These are phyloP conservation scores for Solenopsis fugax DNA, from an alignment of 1,140 invertebrate species.

Conservation along the genomic window DNA sequence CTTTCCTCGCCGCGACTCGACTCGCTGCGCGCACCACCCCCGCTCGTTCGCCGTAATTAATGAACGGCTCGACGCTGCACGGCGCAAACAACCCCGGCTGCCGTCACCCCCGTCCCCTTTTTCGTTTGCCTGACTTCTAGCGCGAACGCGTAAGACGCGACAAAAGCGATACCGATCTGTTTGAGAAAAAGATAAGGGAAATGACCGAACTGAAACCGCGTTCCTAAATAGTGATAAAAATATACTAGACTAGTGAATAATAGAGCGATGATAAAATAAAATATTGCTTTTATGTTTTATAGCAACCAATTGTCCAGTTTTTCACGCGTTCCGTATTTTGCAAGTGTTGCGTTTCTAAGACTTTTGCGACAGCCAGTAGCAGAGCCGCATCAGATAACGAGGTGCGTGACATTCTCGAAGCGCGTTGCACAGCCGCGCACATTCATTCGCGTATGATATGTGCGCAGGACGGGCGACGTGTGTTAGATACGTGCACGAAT, in stretches of 20 bases:
- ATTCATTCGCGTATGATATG: conserved; percentile 35
- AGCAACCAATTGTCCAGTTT: not conserved
- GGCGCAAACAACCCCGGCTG: conserved; percentile 62
- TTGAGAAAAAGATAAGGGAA: not conserved
- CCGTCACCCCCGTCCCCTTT: conserved; percentile 29
- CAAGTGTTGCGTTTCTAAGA: not conserved
- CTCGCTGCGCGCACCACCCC: conserved; percentile 50
- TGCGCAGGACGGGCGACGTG: not conserved
- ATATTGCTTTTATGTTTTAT: conserved; percentile 2
- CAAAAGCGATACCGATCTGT: conserved; percentile 1
- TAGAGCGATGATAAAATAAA: not conserved
- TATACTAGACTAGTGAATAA: not conserved
- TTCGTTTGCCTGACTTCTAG: conserved; percentile 20
- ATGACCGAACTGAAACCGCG: not conserved
- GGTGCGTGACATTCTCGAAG: conserved; percentile 65
- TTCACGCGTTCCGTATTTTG: not conserved
- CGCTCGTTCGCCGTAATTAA: conserved; percentile 69
- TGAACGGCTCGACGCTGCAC: conserved; percentile 65
- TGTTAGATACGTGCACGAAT: not conserved
- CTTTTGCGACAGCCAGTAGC: conserved; percentile 32
- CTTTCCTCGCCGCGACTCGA: conserved; percentile 22
- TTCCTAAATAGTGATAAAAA: not conserved
- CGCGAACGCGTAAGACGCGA: conserved; percentile 5
- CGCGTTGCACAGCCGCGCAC: conserved; percentile 45
- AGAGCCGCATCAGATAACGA: conserved; percentile 62